Percentiles rank a stretch among this genome's conserved stretches.
phyloP scores from a whole-genome alignment of 2,113 vertebrate species.

The Oenanthe oenanthe region DNA sequence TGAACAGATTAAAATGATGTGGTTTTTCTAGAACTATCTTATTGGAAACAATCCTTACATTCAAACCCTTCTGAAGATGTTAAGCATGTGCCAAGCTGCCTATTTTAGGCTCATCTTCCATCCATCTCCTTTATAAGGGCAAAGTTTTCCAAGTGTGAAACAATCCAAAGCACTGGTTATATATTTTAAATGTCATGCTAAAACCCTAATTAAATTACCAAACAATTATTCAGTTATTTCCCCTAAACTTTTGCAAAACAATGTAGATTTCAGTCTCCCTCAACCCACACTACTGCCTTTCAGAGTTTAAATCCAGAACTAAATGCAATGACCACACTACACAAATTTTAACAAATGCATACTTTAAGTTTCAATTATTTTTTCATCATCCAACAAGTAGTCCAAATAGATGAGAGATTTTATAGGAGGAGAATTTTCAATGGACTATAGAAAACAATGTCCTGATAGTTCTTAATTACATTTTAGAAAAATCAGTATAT shows the following conservation, averaged over 20 bases:
- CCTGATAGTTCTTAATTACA: background rate
- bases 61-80: background rate
- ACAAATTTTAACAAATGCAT: background rate
- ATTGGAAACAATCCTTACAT: slow-evolving; percentile 1
- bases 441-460: background rate
- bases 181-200: background rate
- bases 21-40: slow-evolving; percentile 6
- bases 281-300: background rate
- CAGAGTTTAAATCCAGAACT: background rate
- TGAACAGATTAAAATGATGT: background rate
- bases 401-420: background rate
- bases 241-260: background rate
- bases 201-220: background rate
- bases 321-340: background rate
- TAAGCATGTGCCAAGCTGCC: background rate
- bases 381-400: background rate
- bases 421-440: background rate
- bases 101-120: slow-evolving; percentile 14
- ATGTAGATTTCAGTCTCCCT: background rate
- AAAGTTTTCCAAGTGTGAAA: slow-evolving; percentile 20
- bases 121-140: slow-evolving; percentile 6
- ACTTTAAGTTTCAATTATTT: background rate
- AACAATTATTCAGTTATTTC: background rate
- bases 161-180: background rate
- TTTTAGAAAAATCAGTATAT: background rate